A percentile compares a stretch with the other conserved stretches of the same genome.
These are phyloP conservation scores for Meloidogyne chitwoodi DNA, from an alignment of 1,140 invertebrate species.

Conservation along the genomic window DNA sequence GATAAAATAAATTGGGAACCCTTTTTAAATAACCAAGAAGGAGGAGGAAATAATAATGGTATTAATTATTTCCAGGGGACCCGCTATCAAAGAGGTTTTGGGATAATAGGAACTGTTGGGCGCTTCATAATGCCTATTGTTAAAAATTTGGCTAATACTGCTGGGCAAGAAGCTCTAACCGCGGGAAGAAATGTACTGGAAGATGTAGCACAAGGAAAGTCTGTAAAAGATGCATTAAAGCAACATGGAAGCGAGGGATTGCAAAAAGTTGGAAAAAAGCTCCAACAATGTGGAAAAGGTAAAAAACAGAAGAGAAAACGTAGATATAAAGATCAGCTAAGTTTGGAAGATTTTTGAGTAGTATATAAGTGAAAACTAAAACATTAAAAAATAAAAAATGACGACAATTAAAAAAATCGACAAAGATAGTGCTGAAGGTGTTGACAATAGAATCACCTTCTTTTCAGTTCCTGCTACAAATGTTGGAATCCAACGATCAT, in stretches of 20 bases:
- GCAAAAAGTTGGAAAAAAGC: too few species aligned
- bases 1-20: constrained; percentile 1
- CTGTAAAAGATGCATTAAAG: background rate
- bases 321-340: background rate
- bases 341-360: background rate
- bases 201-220: background rate
- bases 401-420: constrained; percentile 4
- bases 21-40: background rate
- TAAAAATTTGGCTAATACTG: background rate
- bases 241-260: too few species aligned
- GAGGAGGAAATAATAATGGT: background rate
- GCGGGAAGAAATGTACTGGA: background rate
- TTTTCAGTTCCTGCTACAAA: background rate
- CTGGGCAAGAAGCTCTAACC: background rate
- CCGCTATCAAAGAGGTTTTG: background rate
- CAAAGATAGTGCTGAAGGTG: background rate
- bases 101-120: background rate
- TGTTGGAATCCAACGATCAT: background rate
- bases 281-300: too few species aligned
- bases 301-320: too few species aligned
- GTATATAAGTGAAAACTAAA: background rate
- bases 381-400: background rate
- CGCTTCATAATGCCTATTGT: constrained; percentile 10
- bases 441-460: too few species aligned
- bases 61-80: background rate